Evolutionary conservation across 2,113 vertebrate genomes (phyloP), one percentile per base, ranked within the genome.

Genomic region (Paedocypris sp.): DNA sequence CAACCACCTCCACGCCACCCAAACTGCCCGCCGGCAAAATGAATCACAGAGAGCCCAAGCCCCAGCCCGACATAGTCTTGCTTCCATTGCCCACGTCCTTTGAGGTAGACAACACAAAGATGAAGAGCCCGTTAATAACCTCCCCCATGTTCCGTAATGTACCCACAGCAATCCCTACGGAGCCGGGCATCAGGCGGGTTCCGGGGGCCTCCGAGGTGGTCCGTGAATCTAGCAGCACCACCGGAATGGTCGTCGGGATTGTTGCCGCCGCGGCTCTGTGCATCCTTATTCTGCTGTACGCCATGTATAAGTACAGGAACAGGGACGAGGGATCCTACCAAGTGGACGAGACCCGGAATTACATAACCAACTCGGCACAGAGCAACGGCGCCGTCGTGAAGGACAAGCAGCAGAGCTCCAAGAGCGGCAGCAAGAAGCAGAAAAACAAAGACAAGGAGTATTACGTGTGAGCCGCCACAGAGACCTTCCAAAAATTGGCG

Each of bases 291-390:
- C 95, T 99, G 74, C 91, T 99, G 86, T 99, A 99, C 6, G 95
- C 95, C 90, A 99, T 99, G 95, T 99, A 99, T 90, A 99, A 99
- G 85, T 99, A 99, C 90, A 96, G 95, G 85, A 99, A 99, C 91
- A 96, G 95, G 87, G 95, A 99, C 81, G 95, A 99, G 82, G 95
- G 95, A 80, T 99, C 95, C 85, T 99, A 99, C 85, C 95, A 97
- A 83, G 95, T 98, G 87, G 95, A 99, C 60, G 95, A 99, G 87
- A 98, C 91, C 76, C 85, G 95, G 76, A 97, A 99, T 86, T 99
- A 99, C 94, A 99, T 99, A 88, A 99, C 92, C 92, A 99, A 98
- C 88, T 98, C 94, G 2, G 95, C 95, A 77, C 94, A 98, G 88
- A 98, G 92, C 86, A 99, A 99, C 49, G 95, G 95, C 74, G 86